Evolutionary conservation across 2,888 invertebrate genomes (phyloP).

Genomic region (Xestia c-nigrum): DNA sequence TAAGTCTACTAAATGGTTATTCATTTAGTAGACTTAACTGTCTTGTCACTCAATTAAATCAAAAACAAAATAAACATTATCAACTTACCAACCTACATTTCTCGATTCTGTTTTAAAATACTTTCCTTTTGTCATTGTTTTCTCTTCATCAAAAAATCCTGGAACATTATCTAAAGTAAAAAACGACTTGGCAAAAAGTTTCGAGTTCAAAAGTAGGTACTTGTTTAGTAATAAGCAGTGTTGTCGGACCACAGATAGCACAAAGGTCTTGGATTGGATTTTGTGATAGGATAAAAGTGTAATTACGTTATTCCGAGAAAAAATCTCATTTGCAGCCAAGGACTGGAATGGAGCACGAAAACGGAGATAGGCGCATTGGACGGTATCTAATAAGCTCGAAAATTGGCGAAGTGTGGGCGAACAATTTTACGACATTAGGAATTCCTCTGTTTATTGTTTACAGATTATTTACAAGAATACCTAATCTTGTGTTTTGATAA

Average conservation of each 20-base stretch:
- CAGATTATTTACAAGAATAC: conserved; percentile 13
- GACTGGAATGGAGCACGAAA: conserved; percentile 42
- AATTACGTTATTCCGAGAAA: conserved; percentile 53
- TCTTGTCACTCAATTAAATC: neutral
- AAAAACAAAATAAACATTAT: neutral
- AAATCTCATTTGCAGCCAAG: conserved; percentile 53
- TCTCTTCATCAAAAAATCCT: conserved; percentile 22
- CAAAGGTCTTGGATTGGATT: conserved; percentile 57
- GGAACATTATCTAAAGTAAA: conserved; percentile 30
- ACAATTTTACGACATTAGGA: conserved; percentile 17
- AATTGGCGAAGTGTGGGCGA: conserved; percentile 37
- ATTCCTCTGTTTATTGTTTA: conserved; percentile 7
- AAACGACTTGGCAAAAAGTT: conserved; percentile 48
- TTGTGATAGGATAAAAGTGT: conserved; percentile 48
- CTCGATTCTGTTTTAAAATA: conserved; percentile 3
- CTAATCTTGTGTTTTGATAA: neutral
- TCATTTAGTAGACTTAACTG: neutral
- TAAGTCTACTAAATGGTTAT: neutral
- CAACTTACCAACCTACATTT: neutral
- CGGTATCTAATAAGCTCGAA: conserved; percentile 47
- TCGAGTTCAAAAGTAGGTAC: conserved; percentile 37
- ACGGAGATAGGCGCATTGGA: conserved; percentile 46
- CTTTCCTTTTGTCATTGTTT: conserved; percentile 14
- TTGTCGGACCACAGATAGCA: conserved; percentile 51
- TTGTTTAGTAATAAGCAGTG: conserved; percentile 45